phyloP scores from a whole-genome alignment of 2,888 invertebrate species.

The Podotricha telesiphe region DNA sequence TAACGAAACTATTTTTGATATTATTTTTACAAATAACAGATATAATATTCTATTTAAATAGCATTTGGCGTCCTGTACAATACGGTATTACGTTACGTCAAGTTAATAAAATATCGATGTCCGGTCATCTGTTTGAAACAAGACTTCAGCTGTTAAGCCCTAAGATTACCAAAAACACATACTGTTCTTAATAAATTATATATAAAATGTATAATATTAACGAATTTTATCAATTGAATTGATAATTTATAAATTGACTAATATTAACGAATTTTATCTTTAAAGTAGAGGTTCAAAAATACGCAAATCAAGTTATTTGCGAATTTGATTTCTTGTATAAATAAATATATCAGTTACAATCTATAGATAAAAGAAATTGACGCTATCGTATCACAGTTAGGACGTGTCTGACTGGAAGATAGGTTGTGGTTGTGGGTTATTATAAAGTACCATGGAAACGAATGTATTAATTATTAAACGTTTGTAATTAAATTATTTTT shows the following conservation, averaged over 20 bases:
- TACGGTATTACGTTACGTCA: too few relatives aligned
- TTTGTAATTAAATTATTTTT: neutral
- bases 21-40: too few relatives aligned
- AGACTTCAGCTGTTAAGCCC: neutral
- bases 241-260: too few relatives aligned
- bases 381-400: too few relatives aligned
- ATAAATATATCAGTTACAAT: neutral
- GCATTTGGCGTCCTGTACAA: too few relatives aligned
- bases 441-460: too few relatives aligned
- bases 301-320: neutral
- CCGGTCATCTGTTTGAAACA: neutral
- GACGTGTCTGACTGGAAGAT: too few relatives aligned
- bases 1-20: too few relatives aligned
- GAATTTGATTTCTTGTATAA: neutral
- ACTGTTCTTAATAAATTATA: neutral
- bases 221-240: too few relatives aligned
- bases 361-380: neutral
- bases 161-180: neutral
- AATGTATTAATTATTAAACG: too few relatives aligned
- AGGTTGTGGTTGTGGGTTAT: neutral
- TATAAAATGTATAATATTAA: neutral
- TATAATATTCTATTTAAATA: too few relatives aligned
- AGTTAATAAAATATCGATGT: neutral
- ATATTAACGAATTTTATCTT: constrained; percentile 8
- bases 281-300: neutral